Percentiles rank a stretch among this genome's conserved stretches.
Conservation (phyloP, 2,888 invertebrate species). For the Caenorhabditis panamensis region DNA sequence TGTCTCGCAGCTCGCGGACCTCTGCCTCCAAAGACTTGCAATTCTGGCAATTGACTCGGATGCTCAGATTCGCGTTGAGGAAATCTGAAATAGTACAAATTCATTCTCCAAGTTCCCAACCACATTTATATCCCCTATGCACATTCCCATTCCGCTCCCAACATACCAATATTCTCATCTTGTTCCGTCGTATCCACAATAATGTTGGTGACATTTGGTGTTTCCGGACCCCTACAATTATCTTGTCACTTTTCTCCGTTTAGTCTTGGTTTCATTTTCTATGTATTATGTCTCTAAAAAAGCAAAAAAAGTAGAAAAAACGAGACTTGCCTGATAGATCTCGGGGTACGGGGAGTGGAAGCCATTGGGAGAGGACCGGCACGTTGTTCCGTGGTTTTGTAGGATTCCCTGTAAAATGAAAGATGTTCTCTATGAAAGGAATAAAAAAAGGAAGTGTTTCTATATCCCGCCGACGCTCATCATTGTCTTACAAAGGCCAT, state of each 20-base stretch:
- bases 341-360: conserved; percentile 47
- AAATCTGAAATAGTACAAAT: conserved; percentile 13
- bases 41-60: conserved; percentile 5
- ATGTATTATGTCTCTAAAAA: too few relatives aligned
- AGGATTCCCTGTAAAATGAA: conserved; percentile 34
- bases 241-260: conserved; percentile 27
- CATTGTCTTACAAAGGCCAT: too few relatives aligned
- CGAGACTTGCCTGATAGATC: conserved; percentile 33
- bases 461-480: too few relatives aligned
- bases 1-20: conserved; percentile 24
- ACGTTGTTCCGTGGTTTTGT: conserved; percentile 46
- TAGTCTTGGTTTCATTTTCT: neutral
- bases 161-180: conserved; percentile 56
- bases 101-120: neutral
- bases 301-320: conserved; percentile 20
- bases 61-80: conserved; percentile 2
- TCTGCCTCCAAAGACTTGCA: conserved; percentile 29
- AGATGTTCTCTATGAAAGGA: too few relatives aligned
- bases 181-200: conserved; percentile 32
- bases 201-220: conserved; percentile 56
- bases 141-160: too few relatives aligned
- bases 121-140: too few relatives aligned
- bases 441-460: too few relatives aligned
- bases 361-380: conserved; percentile 33
- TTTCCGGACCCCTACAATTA: conserved; percentile 59